A percentile compares a stretch with the other conserved stretches of the same genome.
Conservation (phyloP, 2,797 vertebrate species). For the Salmo trutta region DNA sequence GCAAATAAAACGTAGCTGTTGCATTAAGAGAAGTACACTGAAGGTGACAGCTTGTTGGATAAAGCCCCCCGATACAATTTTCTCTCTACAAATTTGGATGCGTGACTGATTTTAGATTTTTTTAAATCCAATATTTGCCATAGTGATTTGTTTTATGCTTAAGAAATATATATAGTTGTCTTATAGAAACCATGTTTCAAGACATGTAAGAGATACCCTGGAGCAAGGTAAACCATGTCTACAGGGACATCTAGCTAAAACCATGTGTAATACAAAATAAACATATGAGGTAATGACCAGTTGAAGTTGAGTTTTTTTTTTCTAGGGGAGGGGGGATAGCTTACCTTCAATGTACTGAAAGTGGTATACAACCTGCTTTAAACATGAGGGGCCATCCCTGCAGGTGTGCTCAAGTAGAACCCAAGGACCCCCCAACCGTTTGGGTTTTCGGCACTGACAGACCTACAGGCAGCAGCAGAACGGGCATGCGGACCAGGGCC, state of each 20-base stretch:
- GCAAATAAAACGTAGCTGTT: slow-evolving; percentile 78
- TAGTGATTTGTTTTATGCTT: too few species aligned
- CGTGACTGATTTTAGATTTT: not conserved
- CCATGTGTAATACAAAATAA: not conserved
- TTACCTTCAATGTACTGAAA: slow-evolving; percentile 95
- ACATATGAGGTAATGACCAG: not conserved
- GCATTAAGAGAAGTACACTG: slow-evolving; percentile 84
- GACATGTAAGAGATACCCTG: too few species aligned
- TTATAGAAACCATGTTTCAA: too few species aligned
- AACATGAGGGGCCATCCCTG: slow-evolving; percentile 88
- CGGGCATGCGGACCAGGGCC: not conserved
- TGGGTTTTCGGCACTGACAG: slow-evolving; percentile 81
- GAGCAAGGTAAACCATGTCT: not conserved
- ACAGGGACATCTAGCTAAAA: not conserved
- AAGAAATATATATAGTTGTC: too few species aligned
- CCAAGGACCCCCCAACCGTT: slow-evolving; percentile 71
- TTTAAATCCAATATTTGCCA: too few species aligned
- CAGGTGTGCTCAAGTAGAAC: slow-evolving; percentile 89
- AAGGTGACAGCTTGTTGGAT: slow-evolving; percentile 67
- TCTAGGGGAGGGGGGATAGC: slow-evolving; percentile 53
- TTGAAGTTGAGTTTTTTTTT: not conserved
- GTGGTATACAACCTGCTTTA: slow-evolving; percentile 92
- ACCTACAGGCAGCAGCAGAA: not conserved
- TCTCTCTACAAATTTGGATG: not conserved
- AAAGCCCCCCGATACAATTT: not conserved